These are phyloP conservation scores for Chironomus tepperi DNA, from an alignment of 1,140 invertebrate species.

Conservation along the genomic window DNA sequence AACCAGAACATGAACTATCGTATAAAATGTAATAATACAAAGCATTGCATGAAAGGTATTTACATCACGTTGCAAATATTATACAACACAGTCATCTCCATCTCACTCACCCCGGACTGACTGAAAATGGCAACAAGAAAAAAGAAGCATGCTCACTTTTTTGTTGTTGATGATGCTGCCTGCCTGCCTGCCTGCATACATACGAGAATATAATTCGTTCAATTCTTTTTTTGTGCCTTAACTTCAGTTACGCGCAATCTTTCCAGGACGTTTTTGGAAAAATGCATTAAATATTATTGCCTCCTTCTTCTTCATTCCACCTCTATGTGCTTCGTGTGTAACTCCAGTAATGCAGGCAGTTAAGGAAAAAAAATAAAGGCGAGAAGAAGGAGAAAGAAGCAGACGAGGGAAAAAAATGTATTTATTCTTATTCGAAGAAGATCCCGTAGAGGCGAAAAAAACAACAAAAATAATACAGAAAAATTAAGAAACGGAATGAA, in stretches of 20 bases:
- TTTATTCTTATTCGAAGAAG: background rate
- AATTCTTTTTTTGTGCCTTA: background rate
- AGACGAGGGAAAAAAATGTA: background rate
- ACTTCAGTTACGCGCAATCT: background rate
- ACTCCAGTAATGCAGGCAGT: background rate
- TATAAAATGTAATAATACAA: constrained; percentile 15
- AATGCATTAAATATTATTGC: constrained; percentile 14
- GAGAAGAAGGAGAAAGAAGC: background rate
- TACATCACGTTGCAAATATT: constrained; percentile 13
- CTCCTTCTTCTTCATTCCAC: background rate
- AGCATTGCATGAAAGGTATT: background rate
- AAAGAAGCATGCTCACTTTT: constrained; percentile 1
- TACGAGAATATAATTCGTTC: background rate
- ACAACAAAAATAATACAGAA: background rate
- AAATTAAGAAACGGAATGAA: constrained; percentile 1
- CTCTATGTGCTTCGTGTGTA: background rate
- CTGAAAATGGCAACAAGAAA: background rate
- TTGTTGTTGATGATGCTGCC: background rate
- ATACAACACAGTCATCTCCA: background rate
- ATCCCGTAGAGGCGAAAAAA: background rate
- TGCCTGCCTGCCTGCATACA: too few relatives aligned
- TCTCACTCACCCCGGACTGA: background rate
- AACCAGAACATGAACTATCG: background rate
- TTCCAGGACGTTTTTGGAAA: constrained; percentile 7
- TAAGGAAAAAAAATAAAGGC: background rate